Conservation (phyloP, 2,797 vertebrate genomes). For the Rhodeus uyekii region DNA sequence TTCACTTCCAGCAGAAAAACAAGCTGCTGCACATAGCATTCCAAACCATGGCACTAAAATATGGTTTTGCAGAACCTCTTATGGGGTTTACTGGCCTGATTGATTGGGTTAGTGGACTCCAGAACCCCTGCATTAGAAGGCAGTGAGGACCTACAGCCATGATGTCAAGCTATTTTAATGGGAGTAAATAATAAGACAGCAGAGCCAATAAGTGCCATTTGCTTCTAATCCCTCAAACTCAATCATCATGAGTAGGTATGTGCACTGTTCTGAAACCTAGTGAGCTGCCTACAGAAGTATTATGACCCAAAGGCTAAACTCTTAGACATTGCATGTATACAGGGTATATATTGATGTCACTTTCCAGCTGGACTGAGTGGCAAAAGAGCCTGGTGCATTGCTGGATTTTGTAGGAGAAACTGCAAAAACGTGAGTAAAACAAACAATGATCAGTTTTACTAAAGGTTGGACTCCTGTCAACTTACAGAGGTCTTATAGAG, state of each 20-base stretch:
- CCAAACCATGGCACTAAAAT: slow-evolving; percentile 53
- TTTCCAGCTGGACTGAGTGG: too few relatives aligned
- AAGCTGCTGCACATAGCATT: slow-evolving; percentile 51
- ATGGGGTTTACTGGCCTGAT: slow-evolving; percentile 64
- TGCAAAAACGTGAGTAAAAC: too few relatives aligned
- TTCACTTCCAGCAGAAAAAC: slow-evolving; percentile 55
- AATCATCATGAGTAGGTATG: background rate
- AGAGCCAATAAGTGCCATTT: slow-evolving; percentile 19
- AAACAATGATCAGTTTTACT: too few relatives aligned
- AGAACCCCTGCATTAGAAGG: slow-evolving; percentile 23
- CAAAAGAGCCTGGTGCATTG: too few relatives aligned
- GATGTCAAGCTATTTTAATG: slow-evolving; percentile 52
- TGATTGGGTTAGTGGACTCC: slow-evolving; percentile 31
- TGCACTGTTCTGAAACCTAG: background rate
- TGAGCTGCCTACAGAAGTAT: background rate
- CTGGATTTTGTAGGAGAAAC: too few relatives aligned
- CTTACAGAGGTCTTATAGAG: too few relatives aligned
- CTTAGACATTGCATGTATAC: slow-evolving; percentile 68
- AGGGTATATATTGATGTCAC: too few relatives aligned
- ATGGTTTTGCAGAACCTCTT: slow-evolving; percentile 56
- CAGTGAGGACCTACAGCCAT: slow-evolving; percentile 54
- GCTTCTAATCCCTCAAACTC: background rate
- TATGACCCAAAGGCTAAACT: slow-evolving; percentile 24
- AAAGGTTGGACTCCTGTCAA: too few relatives aligned
- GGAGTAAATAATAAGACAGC: slow-evolving; percentile 20